Conservation (phyloP, 2,113 vertebrate genomes). For the Odocoileus hemionus region DNA sequence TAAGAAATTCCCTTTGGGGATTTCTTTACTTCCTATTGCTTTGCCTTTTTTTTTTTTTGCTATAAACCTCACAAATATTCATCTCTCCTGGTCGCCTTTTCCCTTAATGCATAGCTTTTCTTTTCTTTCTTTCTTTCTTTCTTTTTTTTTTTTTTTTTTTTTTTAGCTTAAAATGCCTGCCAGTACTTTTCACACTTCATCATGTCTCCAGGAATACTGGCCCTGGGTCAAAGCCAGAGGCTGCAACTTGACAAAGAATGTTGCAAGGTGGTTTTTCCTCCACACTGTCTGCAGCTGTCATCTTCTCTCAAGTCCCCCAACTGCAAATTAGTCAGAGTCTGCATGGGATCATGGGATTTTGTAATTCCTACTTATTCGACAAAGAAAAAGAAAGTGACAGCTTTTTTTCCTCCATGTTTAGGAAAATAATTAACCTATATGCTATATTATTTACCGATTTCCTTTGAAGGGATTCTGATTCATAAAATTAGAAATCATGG, state of each 20-base stretch:
- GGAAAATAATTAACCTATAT: background rate
- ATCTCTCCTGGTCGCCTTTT: slow-evolving; percentile 79
- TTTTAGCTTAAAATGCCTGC: slow-evolving; percentile 78
- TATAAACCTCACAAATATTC: slow-evolving; percentile 82
- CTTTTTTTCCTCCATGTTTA: background rate
- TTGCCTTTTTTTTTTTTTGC: slow-evolving; percentile 72
- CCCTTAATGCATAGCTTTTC: slow-evolving; percentile 77
- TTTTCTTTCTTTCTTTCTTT: slow-evolving; percentile 67
- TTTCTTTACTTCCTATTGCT: slow-evolving; percentile 82
- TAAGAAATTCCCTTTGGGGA: slow-evolving; percentile 66
- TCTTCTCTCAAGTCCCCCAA: slow-evolving; percentile 69
- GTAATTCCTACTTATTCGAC: slow-evolving; percentile 52
- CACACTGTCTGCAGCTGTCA: slow-evolving; percentile 76
- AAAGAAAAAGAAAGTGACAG: slow-evolving; percentile 29
- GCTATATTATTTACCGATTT: background rate
- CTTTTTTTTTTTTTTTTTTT: slow-evolving; percentile 18
- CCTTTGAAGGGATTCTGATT: background rate
- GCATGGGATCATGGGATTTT: slow-evolving; percentile 48
- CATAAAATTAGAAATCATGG: background rate
- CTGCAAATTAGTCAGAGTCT: slow-evolving; percentile 70
- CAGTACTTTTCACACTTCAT: slow-evolving; percentile 86
- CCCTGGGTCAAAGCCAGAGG: slow-evolving; percentile 76
- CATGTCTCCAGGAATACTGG: slow-evolving; percentile 79
- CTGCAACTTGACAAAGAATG: slow-evolving; percentile 77
- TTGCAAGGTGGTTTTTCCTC: slow-evolving; percentile 78